Evolutionary conservation across 2,113 vertebrate genomes (phyloP).

Genomic region (Salminus brasiliensis): DNA sequence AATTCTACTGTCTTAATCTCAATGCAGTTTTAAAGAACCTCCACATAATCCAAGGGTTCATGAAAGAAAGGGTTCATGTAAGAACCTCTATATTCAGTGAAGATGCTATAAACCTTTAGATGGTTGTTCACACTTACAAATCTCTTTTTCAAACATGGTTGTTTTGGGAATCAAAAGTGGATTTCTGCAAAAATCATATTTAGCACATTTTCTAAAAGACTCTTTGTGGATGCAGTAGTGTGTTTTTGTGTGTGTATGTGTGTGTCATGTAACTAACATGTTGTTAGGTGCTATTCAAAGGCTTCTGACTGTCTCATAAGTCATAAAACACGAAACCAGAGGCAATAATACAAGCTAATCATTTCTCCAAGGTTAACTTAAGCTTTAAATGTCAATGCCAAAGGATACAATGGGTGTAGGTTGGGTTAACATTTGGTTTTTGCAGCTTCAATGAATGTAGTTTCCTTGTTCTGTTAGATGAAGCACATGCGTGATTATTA

Average conservation of each 20-base stretch:
- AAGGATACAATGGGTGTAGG: conserved; percentile 46
- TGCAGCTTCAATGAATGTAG: conserved; percentile 59
- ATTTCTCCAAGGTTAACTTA: conserved; percentile 48
- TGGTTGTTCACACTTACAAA: too few species aligned
- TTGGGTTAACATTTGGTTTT: conserved; percentile 53
- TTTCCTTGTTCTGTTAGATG: not conserved
- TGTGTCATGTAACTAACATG: conserved; percentile 6
- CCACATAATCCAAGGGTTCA: too few species aligned
- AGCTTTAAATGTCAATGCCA: conserved; percentile 50
- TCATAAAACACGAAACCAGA: conserved; percentile 38
- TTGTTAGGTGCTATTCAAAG: not conserved
- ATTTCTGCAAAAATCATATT: too few species aligned
- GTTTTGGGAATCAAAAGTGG: too few species aligned
- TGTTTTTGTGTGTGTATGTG: not conserved
- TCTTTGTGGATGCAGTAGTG: not conserved
- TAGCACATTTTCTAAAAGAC: too few species aligned
- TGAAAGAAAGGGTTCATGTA: too few species aligned
- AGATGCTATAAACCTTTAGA: too few species aligned
- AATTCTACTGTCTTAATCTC: too few species aligned
- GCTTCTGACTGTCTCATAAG: conserved; percentile 27
- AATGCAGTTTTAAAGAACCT: too few species aligned
- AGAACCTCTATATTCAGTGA: too few species aligned
- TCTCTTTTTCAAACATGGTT: too few species aligned
- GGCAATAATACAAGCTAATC: conserved; percentile 31
- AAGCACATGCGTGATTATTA: too few species aligned